phyloP scores from a whole-genome alignment of 2,797 vertebrate species.

The Hoplostethus atlanticus region DNA sequence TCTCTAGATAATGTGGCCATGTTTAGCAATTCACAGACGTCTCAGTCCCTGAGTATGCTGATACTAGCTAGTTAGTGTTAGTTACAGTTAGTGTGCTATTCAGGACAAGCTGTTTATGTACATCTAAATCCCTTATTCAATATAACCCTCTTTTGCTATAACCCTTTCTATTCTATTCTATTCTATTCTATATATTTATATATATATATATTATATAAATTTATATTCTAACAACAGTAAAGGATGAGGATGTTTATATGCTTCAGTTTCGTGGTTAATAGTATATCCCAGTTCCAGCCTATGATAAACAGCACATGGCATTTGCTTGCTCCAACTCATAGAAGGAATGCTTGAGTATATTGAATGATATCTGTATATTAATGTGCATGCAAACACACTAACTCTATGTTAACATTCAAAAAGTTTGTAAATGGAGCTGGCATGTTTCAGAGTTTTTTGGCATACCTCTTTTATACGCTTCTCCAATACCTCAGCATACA shows the following conservation, averaged over 20 bases:
- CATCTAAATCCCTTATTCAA: neutral
- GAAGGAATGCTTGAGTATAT: neutral
- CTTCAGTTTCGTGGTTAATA: too few species aligned
- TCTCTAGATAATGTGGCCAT: neutral
- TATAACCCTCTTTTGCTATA: too few species aligned
- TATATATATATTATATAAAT: too few species aligned
- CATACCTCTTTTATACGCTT: conserved; percentile 85
- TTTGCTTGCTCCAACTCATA: neutral
- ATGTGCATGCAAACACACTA: neutral
- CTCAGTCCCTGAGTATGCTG: neutral
- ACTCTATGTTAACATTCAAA: neutral
- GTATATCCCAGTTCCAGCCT: neutral
- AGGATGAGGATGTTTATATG: too few species aligned
- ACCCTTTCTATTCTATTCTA: too few species aligned
- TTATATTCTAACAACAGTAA: too few species aligned
- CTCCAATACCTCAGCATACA: conserved; percentile 81
- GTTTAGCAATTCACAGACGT: neutral
- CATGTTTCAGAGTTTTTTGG: conserved; percentile 1
- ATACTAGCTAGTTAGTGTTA: neutral
- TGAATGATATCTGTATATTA: neutral
- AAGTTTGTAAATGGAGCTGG: neutral
- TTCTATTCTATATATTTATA: too few species aligned
- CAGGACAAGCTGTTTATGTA: neutral
- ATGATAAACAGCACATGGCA: neutral
- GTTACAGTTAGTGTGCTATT: neutral